These are phyloP conservation scores for Rhinichthys klamathensis DNA, from an alignment of 2,113 vertebrate genomes.

Conservation along the genomic window DNA sequence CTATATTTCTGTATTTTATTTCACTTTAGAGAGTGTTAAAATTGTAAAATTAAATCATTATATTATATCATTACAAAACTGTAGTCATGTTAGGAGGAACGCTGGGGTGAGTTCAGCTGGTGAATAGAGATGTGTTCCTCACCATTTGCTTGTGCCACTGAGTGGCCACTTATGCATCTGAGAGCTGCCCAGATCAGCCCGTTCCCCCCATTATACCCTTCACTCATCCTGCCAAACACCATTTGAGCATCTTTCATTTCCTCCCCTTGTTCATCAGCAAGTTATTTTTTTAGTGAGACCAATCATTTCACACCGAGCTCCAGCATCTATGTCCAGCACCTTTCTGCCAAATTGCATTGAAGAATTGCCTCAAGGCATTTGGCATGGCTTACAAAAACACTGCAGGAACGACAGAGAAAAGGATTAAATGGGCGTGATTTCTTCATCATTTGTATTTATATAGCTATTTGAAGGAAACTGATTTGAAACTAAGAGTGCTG, in stretches of 20 bases:
- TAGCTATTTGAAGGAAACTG: slow-evolving; percentile 26
- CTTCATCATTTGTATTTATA: slow-evolving; percentile 34
- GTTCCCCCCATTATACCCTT: slow-evolving; percentile 52
- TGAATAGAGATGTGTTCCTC: slow-evolving; percentile 48
- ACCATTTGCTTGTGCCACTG: slow-evolving; percentile 40
- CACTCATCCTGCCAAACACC: slow-evolving; percentile 45
- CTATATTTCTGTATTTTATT: neutral
- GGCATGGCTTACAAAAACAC: slow-evolving; percentile 35
- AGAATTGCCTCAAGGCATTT: slow-evolving; percentile 39
- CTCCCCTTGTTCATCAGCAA: slow-evolving; percentile 54
- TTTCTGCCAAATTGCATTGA: slow-evolving; percentile 38
- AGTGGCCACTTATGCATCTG: slow-evolving; percentile 49
- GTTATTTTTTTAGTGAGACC: slow-evolving; percentile 40
- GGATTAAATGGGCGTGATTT: slow-evolving; percentile 26
- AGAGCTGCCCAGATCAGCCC: slow-evolving; percentile 45
- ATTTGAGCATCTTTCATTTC: slow-evolving; percentile 55
- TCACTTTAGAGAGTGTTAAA: neutral
- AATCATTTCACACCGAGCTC: slow-evolving; percentile 38
- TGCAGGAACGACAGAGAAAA: slow-evolving; percentile 10
- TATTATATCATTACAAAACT: neutral
- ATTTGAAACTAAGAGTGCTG: slow-evolving; percentile 44
- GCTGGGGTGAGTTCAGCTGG: slow-evolving; percentile 12
- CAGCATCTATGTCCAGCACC: slow-evolving; percentile 31
- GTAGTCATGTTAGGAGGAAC: neutral
- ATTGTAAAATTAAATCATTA: neutral